A percentile compares a stretch with the other conserved stretches of the same genome.
phyloP scores from a whole-genome alignment of 2,113 vertebrate genomes.

The Alaudala cheleensis region DNA sequence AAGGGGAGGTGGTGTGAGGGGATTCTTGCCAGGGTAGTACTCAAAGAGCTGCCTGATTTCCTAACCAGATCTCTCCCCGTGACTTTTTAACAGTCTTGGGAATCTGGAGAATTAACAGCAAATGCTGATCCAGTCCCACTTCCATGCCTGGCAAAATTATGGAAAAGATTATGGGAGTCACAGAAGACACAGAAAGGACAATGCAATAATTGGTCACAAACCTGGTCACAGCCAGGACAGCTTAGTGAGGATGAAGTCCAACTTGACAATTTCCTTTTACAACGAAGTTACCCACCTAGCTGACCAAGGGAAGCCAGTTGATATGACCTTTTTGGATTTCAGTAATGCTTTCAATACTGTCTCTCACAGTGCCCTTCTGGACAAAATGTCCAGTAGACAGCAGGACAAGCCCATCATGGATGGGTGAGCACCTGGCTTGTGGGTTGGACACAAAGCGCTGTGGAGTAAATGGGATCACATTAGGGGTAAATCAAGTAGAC shows the following conservation, averaged over 20 bases:
- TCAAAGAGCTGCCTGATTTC: not conserved
- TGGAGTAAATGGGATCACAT: not conserved
- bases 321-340: not conserved
- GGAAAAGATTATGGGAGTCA: not conserved
- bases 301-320: not conserved
- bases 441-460: rapidly evolving
- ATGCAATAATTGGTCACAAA: not conserved
- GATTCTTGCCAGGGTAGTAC: not conserved
- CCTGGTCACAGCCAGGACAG: not conserved
- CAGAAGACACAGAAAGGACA: no score
- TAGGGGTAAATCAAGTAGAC: not conserved
- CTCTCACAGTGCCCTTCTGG: not conserved
- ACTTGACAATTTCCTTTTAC: not conserved
- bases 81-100: not conserved
- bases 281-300: not conserved
- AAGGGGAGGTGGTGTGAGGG: not conserved
- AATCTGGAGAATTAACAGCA: not conserved
- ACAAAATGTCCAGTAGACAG: not conserved
- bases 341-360: not conserved
- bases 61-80: not conserved
- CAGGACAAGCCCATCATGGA: not conserved
- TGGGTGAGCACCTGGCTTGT: not conserved
- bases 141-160: not conserved
- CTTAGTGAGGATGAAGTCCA: not conserved
- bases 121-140: not conserved